Base-by-base conservation (phyloP, 1,140 invertebrate species). In the Eufriesea mexicana region DNA sequence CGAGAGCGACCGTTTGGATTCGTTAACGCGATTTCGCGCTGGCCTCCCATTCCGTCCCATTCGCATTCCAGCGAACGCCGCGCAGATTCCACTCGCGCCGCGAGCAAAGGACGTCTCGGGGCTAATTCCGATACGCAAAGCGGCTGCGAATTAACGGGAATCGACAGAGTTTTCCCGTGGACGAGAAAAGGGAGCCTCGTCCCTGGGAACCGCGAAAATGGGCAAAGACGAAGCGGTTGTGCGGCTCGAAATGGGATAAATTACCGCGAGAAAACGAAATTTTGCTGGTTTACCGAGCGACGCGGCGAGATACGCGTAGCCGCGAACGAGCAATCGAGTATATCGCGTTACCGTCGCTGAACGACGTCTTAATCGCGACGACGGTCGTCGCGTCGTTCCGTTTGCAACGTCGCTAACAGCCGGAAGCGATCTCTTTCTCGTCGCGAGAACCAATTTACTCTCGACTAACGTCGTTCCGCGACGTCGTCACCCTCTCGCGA, bases 21-120 rank as follows among this genome's bases (percentile, higher is more conserved):
- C 59, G 25, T 84, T 77, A 78, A 83, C 70, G 59, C 61, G 73
- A 49, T 55, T 59, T 45, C 45, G n/a, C 23, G 9, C 35, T 23
- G 42, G n/a, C n/a, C 12, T 25, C 4, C n/a, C n/a, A n/a, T 59
- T 59, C 57, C 9, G 20, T 20, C 20, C 20, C 66, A 25, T 35
- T 55, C 68, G 12, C 4, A 25, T 67, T 57, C 12, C 23, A 1
- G 23, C 14, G 10, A 16, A 51, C 28, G 75, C 20, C 18, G 54
- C 54, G 54, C 1, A 1, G 35, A 35, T 55, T 55, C 18, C 51
- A 54, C 23, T 70, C 5, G 20, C 42, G 45, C n/a, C n/a, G n/a
- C n/a, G n/a, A n/a, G n/a, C n/a, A n/a, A n/a, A n/a, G n/a, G n/a
- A n/a, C n/a, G n/a, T n/a, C n/a, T n/a, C n/a, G n/a, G n/a, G n/a